Evolutionary conservation across 2,113 vertebrate genomes (phyloP), one percentile per base, ranked within the genome.

Genomic region (Paraplagusia blochii): DNA sequence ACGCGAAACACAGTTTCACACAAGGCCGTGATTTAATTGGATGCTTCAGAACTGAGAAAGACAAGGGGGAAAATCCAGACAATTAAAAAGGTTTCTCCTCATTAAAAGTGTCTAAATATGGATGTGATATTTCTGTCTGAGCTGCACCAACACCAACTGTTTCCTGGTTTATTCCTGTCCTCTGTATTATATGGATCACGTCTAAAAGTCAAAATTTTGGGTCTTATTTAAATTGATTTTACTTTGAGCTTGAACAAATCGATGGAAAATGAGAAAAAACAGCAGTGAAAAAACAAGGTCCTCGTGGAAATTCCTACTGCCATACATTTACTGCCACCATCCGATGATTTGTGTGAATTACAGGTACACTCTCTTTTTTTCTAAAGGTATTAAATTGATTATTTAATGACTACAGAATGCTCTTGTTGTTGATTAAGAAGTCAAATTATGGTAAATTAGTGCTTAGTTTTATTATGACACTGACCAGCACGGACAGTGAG

Each of bases 281-380:
- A 52, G 0, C 13, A 8, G 4, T 43, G 33, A 1, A 35, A 34
- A n/a, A 51, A 17, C 15, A 16, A 54, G 1, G 16, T 0, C 14
- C n/a, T 53, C 11, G 9, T 38, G 4, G 12, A 11, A 12, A 40
- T 8, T 11, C 7, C 13, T 11, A 64, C 15, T 74, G 45, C 62
- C 13, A 65, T 80, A 79, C 33, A 51, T 66, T 39, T 78, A 81
- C 80, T 79, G 87, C 81, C 85, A 81, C 44, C 87, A 33, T 49
- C 52, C 61, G 85, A 77, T 54, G 9, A 15, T 1, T 47, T 0
- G 1, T n/a, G 40, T 34, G 45, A 51, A 77, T 8, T 79, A 52
- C 58, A 55, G 2, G 33, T 11, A 13, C 16, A 0, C 22, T 40
- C 9, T 4, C n/a, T n/a, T n/a, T n/a, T n/a, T n/a, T n/a, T n/a